Evolutionary conservation across 2,888 invertebrate genomes (phyloP).

Genomic region (Protonemura montana): DNA sequence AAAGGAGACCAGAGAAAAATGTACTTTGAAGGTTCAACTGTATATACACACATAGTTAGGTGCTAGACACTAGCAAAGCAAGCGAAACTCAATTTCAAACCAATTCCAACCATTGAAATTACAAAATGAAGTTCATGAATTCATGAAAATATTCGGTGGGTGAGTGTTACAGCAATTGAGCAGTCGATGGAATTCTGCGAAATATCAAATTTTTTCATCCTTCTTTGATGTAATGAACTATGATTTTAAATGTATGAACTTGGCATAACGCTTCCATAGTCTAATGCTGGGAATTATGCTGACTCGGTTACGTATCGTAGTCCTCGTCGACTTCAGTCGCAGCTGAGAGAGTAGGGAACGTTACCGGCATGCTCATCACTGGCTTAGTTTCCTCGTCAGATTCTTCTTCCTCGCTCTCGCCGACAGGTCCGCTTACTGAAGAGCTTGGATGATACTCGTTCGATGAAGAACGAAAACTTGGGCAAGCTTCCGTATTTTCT

Average conservation of each 20-base stretch:
- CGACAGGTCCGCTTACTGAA: neutral
- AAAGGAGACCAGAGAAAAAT: neutral
- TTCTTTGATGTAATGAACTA: neutral
- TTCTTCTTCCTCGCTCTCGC: constrained; percentile 34
- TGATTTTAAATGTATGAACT: neutral
- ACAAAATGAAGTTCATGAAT: neutral
- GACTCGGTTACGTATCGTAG: constrained; percentile 45
- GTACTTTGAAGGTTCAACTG: neutral
- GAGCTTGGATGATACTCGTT: constrained; percentile 14
- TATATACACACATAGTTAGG: neutral
- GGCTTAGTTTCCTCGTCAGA: constrained; percentile 31
- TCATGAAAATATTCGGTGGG: neutral
- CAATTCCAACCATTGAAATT: neutral
- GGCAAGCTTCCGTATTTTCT: constrained; percentile 33
- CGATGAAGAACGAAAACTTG: constrained; percentile 13
- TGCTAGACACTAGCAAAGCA: neutral
- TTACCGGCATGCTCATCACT: constrained; percentile 3
- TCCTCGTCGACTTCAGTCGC: constrained; percentile 44
- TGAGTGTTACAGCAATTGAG: neutral
- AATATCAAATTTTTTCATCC: neutral
- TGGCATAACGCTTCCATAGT: neutral
- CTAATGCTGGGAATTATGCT: neutral
- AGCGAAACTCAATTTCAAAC: neutral
- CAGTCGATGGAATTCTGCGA: neutral
- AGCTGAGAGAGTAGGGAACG: neutral